phyloP scores from a whole-genome alignment of 1,140 invertebrate genomes.

The Zaprionus davidi region DNA sequence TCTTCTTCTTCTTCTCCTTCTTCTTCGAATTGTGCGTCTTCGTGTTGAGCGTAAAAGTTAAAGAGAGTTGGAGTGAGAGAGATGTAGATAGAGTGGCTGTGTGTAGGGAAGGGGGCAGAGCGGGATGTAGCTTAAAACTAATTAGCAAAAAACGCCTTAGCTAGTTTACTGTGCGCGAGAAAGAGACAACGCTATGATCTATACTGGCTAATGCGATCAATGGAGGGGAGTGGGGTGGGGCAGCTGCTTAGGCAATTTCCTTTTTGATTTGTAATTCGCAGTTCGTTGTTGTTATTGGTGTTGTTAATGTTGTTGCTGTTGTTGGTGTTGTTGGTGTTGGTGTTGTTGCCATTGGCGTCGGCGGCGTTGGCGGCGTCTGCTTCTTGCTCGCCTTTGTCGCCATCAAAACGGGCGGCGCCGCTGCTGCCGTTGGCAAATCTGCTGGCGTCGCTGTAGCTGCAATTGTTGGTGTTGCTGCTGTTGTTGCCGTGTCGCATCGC shows the following conservation, averaged over 20 bases:
- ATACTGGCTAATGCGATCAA: conserved; percentile 30
- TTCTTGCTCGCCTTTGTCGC: conserved; percentile 31
- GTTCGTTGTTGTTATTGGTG: conserved; percentile 70
- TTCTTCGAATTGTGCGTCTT: conserved; percentile 41
- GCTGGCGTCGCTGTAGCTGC: conserved; percentile 19
- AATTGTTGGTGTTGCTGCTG: conserved; percentile 38
- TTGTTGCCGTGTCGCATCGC: conserved; percentile 12
- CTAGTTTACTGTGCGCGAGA: conserved; percentile 30
- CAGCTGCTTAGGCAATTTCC: conserved; percentile 67
- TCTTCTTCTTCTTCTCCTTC: not conserved
- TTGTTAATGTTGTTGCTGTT: conserved; percentile 17
- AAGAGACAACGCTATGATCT: conserved; percentile 54
- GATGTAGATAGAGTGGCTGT: not conserved
- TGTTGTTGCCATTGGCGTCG: conserved; percentile 68
- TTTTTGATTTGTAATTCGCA: conserved; percentile 83
- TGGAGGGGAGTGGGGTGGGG: not conserved
- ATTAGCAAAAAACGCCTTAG: conserved; percentile 22
- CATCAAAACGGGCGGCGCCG: conserved; percentile 23
- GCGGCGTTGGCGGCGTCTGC: conserved; percentile 32
- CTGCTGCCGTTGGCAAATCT: conserved; percentile 18
- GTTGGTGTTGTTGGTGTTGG: conserved; percentile 60
- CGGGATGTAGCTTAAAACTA: conserved; percentile 20
- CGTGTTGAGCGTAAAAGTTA: conserved; percentile 36
- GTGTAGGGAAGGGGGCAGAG: not conserved
- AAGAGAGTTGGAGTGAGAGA: conserved; percentile 11